Conservation (phyloP, 2,888 invertebrate species). For the Copidosoma aretas region DNA sequence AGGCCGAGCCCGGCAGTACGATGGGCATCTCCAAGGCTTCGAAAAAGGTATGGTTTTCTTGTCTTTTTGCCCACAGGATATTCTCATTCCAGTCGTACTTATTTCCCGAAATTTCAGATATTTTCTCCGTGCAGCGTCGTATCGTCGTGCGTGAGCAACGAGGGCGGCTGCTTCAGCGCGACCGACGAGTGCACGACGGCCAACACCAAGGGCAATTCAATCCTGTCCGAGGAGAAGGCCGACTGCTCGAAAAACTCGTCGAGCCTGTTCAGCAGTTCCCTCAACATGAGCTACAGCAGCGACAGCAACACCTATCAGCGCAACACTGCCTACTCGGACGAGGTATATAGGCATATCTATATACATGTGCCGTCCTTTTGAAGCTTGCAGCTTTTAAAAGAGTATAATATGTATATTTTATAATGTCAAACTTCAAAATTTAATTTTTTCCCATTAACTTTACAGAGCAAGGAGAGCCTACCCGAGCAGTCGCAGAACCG, state of each 20-base stretch:
- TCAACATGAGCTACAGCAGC: conserved; percentile 54
- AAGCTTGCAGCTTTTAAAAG: too few species aligned
- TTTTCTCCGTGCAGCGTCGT: conserved; percentile 49
- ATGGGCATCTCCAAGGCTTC: conserved; percentile 68
- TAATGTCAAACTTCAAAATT: background rate
- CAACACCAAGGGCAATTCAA: conserved; percentile 22
- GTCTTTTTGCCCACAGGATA: conserved; percentile 7
- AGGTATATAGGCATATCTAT: too few species aligned
- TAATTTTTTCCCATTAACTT: background rate
- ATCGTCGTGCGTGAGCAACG: conserved; percentile 52
- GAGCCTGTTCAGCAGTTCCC: conserved; percentile 57
- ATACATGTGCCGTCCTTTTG: too few species aligned
- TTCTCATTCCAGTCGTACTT: background rate
- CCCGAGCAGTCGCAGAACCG: background rate
- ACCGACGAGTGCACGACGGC: conserved; percentile 35
- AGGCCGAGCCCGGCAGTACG: conserved; percentile 67
- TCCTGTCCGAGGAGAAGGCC: conserved; percentile 39
- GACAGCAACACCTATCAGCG: conserved; percentile 50
- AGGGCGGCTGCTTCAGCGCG: conserved; percentile 49
- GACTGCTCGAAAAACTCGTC: conserved; percentile 49
- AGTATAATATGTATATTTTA: background rate
- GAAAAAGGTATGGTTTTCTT: conserved; percentile 61
- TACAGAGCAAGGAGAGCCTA: conserved; percentile 6
- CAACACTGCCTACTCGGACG: conserved; percentile 13
- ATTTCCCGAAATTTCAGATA: conserved; percentile 43